phyloP scores from a whole-genome alignment of 2,113 vertebrate species.

The Hippocampus abdominalis region DNA sequence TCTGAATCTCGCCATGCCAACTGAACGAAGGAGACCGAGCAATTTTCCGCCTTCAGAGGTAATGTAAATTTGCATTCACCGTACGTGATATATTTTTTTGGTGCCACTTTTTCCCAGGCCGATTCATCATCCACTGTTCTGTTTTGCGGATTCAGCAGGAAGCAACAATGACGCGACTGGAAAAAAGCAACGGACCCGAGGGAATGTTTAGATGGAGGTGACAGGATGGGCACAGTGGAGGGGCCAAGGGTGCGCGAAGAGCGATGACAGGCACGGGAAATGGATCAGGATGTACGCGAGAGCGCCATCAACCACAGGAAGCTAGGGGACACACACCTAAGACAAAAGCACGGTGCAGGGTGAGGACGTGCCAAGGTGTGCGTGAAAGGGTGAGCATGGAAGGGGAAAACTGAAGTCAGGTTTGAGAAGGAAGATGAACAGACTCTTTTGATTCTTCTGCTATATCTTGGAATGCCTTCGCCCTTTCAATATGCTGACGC shows the following conservation, averaged over 20 bases:
- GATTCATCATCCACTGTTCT: constrained; percentile 44
- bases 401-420: not conserved
- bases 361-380: not conserved
- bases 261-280: constrained; percentile 42
- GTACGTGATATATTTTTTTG: no score
- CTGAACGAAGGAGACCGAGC: no score
- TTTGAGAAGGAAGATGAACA: no score
- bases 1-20: no score
- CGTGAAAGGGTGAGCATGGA: not conserved
- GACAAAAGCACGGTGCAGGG: constrained; percentile 17
- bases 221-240: constrained; percentile 25
- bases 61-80: no score
- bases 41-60: no score
- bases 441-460: no score
- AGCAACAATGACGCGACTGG: constrained; percentile 23
- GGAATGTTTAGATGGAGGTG: constrained; percentile 29
- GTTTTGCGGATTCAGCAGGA: constrained; percentile 57
- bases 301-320: constrained; percentile 57
- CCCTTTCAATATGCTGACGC: not conserved
- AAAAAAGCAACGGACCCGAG: constrained; percentile 6
- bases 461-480: no score
- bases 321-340: constrained; percentile 36
- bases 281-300: constrained; percentile 53
- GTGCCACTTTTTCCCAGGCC: not conserved
- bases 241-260: constrained; percentile 11